phyloP scores from a whole-genome alignment of 2,113 vertebrate genomes.

The Pipa parva region DNA sequence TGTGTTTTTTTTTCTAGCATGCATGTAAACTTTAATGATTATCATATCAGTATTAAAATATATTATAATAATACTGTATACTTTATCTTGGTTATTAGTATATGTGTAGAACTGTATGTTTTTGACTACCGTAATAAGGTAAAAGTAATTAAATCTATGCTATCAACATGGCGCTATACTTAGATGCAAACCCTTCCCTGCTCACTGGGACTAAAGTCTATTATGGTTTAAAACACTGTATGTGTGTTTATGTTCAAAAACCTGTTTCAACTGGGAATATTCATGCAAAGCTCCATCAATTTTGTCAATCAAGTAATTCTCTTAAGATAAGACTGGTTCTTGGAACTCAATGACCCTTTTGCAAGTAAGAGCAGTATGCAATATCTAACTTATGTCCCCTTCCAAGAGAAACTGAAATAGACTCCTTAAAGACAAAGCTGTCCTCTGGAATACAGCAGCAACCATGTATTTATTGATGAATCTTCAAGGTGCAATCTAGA shows the following conservation, averaged over 20 bases:
- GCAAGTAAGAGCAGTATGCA: conserved; percentile 29
- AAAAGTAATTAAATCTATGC: conserved; percentile 17
- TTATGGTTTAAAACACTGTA: conserved; percentile 30
- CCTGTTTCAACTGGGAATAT: conserved; percentile 26
- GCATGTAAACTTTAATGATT: too few species aligned
- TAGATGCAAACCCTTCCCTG: conserved; percentile 4
- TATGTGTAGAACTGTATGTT: too few species aligned
- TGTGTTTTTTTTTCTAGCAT: too few species aligned
- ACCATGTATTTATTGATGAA: too few species aligned
- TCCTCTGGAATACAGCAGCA: too few species aligned
- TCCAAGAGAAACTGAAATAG: background rate
- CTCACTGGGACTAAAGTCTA: conserved; percentile 26
- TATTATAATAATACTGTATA: too few species aligned
- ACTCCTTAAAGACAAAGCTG: too few species aligned
- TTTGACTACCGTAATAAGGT: too few species aligned
- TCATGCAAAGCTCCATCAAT: conserved; percentile 33
- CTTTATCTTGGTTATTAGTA: too few species aligned
- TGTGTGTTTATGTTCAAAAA: conserved; percentile 32
- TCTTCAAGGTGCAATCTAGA: too few species aligned
- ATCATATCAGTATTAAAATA: too few species aligned
- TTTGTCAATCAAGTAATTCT: conserved; percentile 29
- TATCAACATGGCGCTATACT: conserved; percentile 13
- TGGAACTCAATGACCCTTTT: conserved; percentile 32
- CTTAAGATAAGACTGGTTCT: conserved; percentile 24
- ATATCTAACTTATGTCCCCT: background rate